phyloP scores from a whole-genome alignment of 2,113 vertebrate species.

The Grammomys dolichurus region DNA sequence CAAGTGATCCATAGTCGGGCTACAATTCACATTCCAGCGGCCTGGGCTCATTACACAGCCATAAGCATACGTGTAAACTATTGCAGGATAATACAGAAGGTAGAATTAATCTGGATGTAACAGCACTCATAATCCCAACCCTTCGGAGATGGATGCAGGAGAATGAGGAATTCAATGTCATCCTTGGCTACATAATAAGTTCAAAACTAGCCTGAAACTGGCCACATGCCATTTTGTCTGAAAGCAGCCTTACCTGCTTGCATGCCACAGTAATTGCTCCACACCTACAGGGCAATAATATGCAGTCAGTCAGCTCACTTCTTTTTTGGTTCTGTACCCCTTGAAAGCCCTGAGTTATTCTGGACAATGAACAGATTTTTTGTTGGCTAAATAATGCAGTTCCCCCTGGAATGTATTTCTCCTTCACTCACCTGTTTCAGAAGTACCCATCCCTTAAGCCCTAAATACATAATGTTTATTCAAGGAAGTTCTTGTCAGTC shows the following conservation, averaged over 20 bases:
- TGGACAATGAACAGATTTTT: not conserved
- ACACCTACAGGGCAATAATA: not conserved
- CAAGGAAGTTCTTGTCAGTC: not conserved
- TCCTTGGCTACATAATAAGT: not conserved
- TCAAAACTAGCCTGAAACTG: not conserved
- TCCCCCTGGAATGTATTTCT: conserved; percentile 30
- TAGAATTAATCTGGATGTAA: too few species aligned
- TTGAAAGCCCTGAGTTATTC: not conserved
- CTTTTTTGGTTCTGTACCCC: not conserved
- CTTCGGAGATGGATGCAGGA: not conserved
- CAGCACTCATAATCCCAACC: not conserved
- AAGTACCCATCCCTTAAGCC: not conserved
- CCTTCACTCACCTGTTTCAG: not conserved
- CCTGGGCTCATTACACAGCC: too few species aligned
- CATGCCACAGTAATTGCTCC: not conserved
- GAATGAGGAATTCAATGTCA: not conserved
- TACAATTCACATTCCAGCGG: not conserved
- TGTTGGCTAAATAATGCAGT: not conserved
- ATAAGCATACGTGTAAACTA: not conserved
- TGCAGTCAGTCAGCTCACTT: not conserved
- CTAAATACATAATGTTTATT: not conserved
- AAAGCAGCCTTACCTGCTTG: not conserved
- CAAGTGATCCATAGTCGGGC: not conserved
- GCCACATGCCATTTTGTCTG: not conserved
- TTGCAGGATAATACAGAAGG: not conserved